A percentile compares a stretch with the other conserved stretches of the same genome.
These are phyloP conservation scores for Octodonta nipae DNA, from an alignment of 2,888 invertebrate genomes.

Conservation along the genomic window DNA sequence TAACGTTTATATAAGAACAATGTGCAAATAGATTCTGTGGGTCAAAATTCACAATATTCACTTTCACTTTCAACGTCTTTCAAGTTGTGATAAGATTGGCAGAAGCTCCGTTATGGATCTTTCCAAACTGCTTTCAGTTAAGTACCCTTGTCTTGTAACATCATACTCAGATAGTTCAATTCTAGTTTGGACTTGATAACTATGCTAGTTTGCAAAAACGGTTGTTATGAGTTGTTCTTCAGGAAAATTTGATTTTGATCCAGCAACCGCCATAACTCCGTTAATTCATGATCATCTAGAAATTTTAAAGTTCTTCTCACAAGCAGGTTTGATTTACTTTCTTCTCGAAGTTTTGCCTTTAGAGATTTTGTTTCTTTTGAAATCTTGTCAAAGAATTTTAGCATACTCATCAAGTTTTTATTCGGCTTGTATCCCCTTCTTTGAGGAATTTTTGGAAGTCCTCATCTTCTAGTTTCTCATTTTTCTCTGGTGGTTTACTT, in stretches of 20 bases:
- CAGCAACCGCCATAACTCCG: conserved; percentile 66
- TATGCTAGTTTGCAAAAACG: conserved; percentile 60
- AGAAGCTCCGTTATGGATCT: conserved; percentile 88
- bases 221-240: conserved; percentile 80
- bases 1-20: too few species aligned
- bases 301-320: conserved; percentile 74
- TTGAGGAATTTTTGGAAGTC: conserved; percentile 22
- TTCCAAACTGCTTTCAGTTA: conserved; percentile 66
- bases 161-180: conserved; percentile 89
- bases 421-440: conserved; percentile 19
- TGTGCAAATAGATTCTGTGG: too few species aligned
- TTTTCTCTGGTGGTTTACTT: conserved; percentile 25
- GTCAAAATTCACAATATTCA: too few species aligned
- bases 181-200: conserved; percentile 61
- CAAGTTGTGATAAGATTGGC: conserved; percentile 79
- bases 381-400: conserved; percentile 62
- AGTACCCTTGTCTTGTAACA: conserved; percentile 62
- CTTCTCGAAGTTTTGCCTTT: conserved; percentile 71
- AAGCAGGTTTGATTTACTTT: conserved; percentile 74
- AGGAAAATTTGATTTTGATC: conserved; percentile 63
- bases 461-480: conserved; percentile 24
- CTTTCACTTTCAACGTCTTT: conserved; percentile 81
- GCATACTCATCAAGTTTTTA: conserved; percentile 47
- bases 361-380: conserved; percentile 66
- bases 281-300: conserved; percentile 75